These are phyloP conservation scores for Clarias pachynema DNA, from an alignment of 2,797 vertebrate genomes.

Conservation along the genomic window DNA sequence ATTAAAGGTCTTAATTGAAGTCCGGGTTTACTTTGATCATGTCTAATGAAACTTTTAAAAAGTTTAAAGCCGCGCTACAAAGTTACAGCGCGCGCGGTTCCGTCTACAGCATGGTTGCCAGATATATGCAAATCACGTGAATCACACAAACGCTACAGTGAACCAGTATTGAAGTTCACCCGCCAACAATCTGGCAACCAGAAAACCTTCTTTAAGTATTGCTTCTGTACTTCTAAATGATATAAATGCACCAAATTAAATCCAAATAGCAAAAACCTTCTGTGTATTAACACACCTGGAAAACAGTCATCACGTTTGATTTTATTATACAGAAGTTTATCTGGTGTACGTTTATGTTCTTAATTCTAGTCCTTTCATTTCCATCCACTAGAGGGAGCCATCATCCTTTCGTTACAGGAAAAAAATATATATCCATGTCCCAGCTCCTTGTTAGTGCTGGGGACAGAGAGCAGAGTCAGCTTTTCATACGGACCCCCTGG, in stretches of 20 bases:
- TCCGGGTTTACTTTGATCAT: not conserved
- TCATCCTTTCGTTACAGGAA: not conserved
- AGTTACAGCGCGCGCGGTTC: not conserved
- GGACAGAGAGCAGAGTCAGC: too few relatives aligned
- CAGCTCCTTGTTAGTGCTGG: too few relatives aligned
- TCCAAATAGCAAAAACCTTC: too few relatives aligned
- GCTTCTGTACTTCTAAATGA: not conserved
- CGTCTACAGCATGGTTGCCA: not conserved
- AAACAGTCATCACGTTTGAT: not conserved
- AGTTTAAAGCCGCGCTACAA: not conserved
- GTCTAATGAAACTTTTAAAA: too few relatives aligned
- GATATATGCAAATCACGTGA: not conserved
- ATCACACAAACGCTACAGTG: not conserved
- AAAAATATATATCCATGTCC: too few relatives aligned
- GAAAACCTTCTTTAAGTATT: too few relatives aligned
- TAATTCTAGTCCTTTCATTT: not conserved
- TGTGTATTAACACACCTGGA: not conserved
- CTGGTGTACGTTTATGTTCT: not conserved
- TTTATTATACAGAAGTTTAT: not conserved
- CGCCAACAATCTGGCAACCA: not conserved
- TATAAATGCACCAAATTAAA: not conserved
- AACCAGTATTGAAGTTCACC: not conserved
- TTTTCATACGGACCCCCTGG: too few relatives aligned
- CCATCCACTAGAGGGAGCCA: not conserved
- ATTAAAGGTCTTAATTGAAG: not conserved